phyloP scores from a whole-genome alignment of 2,797 vertebrate species.

The Characodon lateralis region DNA sequence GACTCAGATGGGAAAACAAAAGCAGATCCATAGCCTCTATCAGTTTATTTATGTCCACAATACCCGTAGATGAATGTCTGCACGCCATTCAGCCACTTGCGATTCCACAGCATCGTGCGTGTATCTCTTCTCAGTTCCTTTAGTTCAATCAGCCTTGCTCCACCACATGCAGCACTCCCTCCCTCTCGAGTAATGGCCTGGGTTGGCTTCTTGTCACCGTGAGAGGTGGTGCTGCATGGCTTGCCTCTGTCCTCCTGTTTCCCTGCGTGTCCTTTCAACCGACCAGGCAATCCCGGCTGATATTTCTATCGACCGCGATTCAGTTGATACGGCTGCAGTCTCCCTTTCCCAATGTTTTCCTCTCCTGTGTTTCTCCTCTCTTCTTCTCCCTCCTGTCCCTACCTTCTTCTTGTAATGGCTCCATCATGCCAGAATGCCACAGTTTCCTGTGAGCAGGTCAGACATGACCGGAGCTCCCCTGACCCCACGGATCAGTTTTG shows the following conservation, averaged over 20 bases:
- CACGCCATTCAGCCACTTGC: slow-evolving; percentile 49
- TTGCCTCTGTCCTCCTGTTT: slow-evolving; percentile 77
- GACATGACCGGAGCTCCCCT: slow-evolving; percentile 52
- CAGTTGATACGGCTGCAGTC: slow-evolving; percentile 75
- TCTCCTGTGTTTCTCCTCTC: slow-evolving; percentile 27
- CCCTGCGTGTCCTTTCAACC: slow-evolving; percentile 79
- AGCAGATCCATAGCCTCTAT: slow-evolving; percentile 2
- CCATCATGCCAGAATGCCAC: slow-evolving; percentile 52
- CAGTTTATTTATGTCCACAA: slow-evolving; percentile 35
- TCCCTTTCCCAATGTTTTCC: slow-evolving; percentile 18
- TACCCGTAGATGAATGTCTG: slow-evolving; percentile 42
- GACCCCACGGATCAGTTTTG: slow-evolving; percentile 58
- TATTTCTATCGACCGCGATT: slow-evolving; percentile 84
- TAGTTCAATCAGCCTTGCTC: slow-evolving; percentile 67
- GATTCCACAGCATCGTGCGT: slow-evolving; percentile 52
- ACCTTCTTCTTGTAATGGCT: slow-evolving; percentile 36
- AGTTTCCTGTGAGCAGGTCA: slow-evolving; percentile 44
- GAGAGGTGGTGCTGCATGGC: slow-evolving; percentile 79
- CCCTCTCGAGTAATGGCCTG: slow-evolving; percentile 80
- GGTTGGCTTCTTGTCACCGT: slow-evolving; percentile 80
- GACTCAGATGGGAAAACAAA: slow-evolving; percentile 25
- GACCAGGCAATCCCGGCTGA: slow-evolving; percentile 80
- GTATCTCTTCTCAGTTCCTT: slow-evolving; percentile 65
- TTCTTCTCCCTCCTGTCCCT: slow-evolving; percentile 26
- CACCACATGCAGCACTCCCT: slow-evolving; percentile 33